Evolutionary conservation across 2,888 invertebrate species (phyloP).

Genomic region (Melanargia galathea): DNA sequence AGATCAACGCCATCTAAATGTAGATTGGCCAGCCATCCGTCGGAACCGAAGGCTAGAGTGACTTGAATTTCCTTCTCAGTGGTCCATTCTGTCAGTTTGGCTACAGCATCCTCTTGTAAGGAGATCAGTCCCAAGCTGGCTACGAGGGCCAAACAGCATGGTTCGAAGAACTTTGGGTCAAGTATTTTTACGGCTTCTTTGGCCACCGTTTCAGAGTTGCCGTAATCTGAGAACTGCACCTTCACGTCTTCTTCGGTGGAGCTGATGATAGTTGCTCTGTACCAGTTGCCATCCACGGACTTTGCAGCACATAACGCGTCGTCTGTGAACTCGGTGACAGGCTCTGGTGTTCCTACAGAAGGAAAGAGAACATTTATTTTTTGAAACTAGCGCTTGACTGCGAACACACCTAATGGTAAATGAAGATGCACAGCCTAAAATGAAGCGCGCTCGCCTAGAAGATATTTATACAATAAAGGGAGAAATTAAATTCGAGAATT

Average conservation of each 20-base stretch:
- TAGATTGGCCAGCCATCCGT: constrained; percentile 82
- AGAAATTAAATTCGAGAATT: too few relatives aligned
- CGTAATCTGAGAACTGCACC: constrained; percentile 87
- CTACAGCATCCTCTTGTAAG: constrained; percentile 63
- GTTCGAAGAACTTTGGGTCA: constrained; percentile 72
- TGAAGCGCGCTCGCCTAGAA: too few relatives aligned
- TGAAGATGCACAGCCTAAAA: too few relatives aligned
- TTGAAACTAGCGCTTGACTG: too few relatives aligned
- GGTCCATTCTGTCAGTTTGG: constrained; percentile 67
- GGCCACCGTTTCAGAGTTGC: constrained; percentile 83
- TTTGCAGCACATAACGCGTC: constrained; percentile 84
- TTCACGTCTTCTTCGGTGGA: constrained; percentile 68
- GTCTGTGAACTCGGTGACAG: constrained; percentile 67
- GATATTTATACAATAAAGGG: too few relatives aligned
- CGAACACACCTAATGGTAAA: not conserved
- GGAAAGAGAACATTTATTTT: not conserved
- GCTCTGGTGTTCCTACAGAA: constrained; percentile 63
- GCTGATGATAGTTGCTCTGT: constrained; percentile 82
- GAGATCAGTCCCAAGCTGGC: constrained; percentile 67
- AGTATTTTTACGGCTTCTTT: constrained; percentile 71
- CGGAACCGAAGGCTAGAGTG: constrained; percentile 75
- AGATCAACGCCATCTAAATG: constrained; percentile 77
- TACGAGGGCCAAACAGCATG: constrained; percentile 65
- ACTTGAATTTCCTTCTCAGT: constrained; percentile 79
- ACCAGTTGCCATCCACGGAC: constrained; percentile 86